These are phyloP conservation scores for Chironomus riparius DNA, from an alignment of 2,888 invertebrate species.

Conservation along the genomic window DNA sequence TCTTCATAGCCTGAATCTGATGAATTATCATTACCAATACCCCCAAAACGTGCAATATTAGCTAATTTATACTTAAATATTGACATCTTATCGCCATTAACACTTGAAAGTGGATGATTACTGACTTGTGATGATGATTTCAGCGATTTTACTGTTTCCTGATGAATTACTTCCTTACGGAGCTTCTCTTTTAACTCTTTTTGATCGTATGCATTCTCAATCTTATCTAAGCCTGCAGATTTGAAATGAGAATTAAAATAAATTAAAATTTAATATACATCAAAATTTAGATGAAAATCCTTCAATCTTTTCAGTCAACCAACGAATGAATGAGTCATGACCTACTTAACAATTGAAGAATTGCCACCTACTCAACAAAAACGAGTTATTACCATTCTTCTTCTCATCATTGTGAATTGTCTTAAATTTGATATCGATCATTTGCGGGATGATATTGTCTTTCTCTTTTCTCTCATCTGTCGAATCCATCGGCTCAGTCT, in stretches of 20 bases:
- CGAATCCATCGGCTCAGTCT: conserved; percentile 19
- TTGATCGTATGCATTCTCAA: background rate
- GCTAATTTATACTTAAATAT: conserved; percentile 4
- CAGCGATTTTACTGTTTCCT: background rate
- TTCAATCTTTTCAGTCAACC: no score
- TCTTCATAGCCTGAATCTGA: conserved; percentile 68
- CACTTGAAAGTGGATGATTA: background rate
- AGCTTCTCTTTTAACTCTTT: background rate
- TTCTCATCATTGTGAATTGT: background rate
- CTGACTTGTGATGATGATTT: background rate
- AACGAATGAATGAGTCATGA: no score
- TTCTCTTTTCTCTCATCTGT: background rate
- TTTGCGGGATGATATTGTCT: background rate
- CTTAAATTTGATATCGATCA: background rate
- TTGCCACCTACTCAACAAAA: no score
- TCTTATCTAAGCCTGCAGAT: background rate
- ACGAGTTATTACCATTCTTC: background rate
- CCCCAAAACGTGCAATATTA: conserved; percentile 8
- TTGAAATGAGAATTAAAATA: background rate
- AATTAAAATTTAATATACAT: no score
- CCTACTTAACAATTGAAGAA: no score
- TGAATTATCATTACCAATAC: conserved; percentile 50
- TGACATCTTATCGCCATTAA: conserved; percentile 11
- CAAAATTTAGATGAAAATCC: no score
- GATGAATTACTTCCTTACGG: background rate